phyloP scores from a whole-genome alignment of 2,797 vertebrate genomes.

The Manis crassicaudata region DNA sequence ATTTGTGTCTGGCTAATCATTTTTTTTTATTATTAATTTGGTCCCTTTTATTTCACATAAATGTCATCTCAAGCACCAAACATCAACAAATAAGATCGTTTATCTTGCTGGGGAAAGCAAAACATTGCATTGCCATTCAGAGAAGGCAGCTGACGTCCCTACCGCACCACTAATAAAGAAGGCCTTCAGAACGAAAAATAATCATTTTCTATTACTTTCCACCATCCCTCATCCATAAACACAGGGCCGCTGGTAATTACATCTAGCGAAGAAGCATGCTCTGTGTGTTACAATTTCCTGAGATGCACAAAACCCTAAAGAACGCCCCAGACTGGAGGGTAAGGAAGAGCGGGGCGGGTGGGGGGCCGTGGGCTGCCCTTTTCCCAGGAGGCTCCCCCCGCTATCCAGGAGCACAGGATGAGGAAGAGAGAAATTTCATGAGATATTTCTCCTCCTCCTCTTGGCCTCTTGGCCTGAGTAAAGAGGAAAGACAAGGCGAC shows the following conservation, averaged over 20 bases:
- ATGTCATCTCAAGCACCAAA: slow-evolving; percentile 83
- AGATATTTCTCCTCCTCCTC: not conserved
- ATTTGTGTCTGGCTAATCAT: slow-evolving; percentile 75
- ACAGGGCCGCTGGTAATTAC: slow-evolving; percentile 82
- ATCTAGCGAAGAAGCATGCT: slow-evolving; percentile 79
- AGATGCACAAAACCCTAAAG: slow-evolving; percentile 74
- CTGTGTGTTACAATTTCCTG: slow-evolving; percentile 81
- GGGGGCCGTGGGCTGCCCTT: not conserved
- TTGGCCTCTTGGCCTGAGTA: not conserved
- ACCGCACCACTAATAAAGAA: slow-evolving; percentile 83
- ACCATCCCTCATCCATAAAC: slow-evolving; percentile 81
- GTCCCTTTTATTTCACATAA: slow-evolving; percentile 85
- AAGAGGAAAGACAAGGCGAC: not conserved
- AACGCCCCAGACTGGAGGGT: slow-evolving; percentile 50
- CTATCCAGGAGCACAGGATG: not conserved
- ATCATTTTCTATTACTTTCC: slow-evolving; percentile 84
- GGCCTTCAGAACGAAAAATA: slow-evolving; percentile 84
- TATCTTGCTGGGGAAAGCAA: slow-evolving; percentile 84
- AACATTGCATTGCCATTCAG: slow-evolving; percentile 83
- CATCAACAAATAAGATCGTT: slow-evolving; percentile 86
- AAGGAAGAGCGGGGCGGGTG: not conserved
- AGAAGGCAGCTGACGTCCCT: slow-evolving; percentile 82
- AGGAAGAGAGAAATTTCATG: not conserved
- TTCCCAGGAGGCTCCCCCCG: not conserved
- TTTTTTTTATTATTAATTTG: slow-evolving; percentile 85